Conservation (phyloP, 2,797 vertebrate genomes). For the Thripadectes ignobilis region DNA sequence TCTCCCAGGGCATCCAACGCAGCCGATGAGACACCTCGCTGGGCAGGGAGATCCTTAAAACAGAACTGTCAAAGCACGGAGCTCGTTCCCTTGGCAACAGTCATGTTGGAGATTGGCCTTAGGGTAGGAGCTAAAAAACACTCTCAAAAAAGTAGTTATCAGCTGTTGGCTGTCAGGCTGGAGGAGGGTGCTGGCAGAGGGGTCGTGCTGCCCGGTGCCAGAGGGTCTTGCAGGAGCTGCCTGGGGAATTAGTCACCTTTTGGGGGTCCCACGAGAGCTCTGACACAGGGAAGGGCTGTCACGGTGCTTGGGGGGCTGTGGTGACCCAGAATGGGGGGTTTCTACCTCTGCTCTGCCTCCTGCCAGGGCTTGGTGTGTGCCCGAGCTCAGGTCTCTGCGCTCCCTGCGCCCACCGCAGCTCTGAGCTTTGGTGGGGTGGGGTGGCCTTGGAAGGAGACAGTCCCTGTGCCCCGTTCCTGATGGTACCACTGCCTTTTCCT, state of each 20-base stretch:
- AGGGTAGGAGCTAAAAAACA: slow-evolving; percentile 39
- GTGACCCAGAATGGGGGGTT: neutral
- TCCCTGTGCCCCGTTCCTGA: neutral
- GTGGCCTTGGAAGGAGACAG: neutral
- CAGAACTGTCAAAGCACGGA: slow-evolving; percentile 52
- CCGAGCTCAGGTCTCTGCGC: rapidly evolving
- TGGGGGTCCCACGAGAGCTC: neutral
- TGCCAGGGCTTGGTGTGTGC: rapidly evolving
- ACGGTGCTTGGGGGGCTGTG: rapidly evolving
- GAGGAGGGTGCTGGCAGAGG: neutral
- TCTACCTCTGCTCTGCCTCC: no score
- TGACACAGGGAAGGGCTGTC: neutral
- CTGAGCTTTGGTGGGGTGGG: neutral
- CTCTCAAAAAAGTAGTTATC: neutral
- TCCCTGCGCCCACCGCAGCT: rapidly evolving
- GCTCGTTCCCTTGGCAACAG: slow-evolving; percentile 64
- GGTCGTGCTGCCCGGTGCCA: neutral
- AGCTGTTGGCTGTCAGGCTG: neutral
- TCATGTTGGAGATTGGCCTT: slow-evolving; percentile 40
- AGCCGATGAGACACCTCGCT: neutral
- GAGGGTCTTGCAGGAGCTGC: neutral
- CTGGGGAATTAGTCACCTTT: neutral
- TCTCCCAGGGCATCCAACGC: neutral
- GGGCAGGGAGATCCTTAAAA: slow-evolving; percentile 49
- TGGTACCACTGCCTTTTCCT: neutral